phyloP scores from a whole-genome alignment of 2,797 vertebrate genomes.

The Sebastes minor region DNA sequence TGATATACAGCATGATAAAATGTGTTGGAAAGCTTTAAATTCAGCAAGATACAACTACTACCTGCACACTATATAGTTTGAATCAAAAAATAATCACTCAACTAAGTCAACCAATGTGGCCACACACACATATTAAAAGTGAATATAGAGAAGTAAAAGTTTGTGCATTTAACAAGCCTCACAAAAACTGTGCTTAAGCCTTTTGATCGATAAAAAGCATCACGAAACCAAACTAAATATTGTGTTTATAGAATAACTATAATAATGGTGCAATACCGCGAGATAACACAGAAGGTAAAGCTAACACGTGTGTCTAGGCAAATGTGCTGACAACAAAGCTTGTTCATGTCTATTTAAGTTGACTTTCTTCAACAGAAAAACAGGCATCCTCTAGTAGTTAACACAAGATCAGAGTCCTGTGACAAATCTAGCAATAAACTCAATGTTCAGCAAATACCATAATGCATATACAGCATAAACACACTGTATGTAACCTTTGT shows the following conservation, averaged over 20 bases:
- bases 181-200: constrained; percentile 32
- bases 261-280: not conserved
- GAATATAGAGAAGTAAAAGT: not conserved
- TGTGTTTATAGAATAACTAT: constrained; percentile 1
- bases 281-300: constrained; percentile 7
- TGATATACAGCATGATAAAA: constrained; percentile 14
- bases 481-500: not conserved
- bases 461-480: constrained; percentile 8
- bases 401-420: constrained; percentile 6
- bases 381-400: not conserved
- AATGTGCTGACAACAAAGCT: not conserved
- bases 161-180: constrained; percentile 32
- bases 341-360: not conserved
- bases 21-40: constrained; percentile 18
- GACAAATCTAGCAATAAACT: constrained; percentile 1
- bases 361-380: constrained; percentile 11
- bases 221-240: not conserved
- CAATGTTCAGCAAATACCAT: not conserved
- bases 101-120: not conserved
- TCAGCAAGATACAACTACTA: constrained; percentile 9
- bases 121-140: not conserved
- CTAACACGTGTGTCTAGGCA: not conserved
- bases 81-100: not conserved
- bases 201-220: not conserved
- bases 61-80: not conserved